Evolutionary conservation across 2,797 vertebrate species (phyloP).

Genomic region (Zalophus californianus): DNA sequence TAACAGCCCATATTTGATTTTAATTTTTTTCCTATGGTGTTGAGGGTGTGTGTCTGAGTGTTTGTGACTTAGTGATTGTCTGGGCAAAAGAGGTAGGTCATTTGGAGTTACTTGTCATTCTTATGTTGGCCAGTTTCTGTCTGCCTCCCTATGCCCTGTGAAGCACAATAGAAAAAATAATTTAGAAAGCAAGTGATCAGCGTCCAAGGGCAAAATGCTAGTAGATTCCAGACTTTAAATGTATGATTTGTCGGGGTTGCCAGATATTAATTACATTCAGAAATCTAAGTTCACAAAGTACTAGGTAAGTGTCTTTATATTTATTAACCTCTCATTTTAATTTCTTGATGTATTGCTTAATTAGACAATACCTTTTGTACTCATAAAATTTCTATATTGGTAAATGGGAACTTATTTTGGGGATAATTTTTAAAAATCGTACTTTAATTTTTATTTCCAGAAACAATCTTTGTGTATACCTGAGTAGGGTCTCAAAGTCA

Average conservation of each 20-base stretch:
- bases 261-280: not conserved
- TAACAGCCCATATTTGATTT: constrained; percentile 57
- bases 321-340: not conserved
- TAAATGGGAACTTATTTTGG: not conserved
- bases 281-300: not conserved
- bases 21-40: not conserved
- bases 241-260: not conserved
- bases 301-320: constrained; percentile 46
- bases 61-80: constrained; percentile 48
- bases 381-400: not conserved
- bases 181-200: not conserved
- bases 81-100: not conserved
- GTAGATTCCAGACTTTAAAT: not conserved
- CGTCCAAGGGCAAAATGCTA: not conserved
- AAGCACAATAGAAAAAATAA: not conserved
- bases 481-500: not conserved
- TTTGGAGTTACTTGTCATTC: constrained; percentile 25
- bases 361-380: not conserved
- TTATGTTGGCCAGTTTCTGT: constrained; percentile 23
- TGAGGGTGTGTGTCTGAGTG: constrained; percentile 60
- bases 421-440: not conserved
- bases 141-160: not conserved
- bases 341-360: not conserved
- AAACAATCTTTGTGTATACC: not conserved
- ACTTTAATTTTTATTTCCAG: constrained; percentile 14